Base-by-base conservation (phyloP, 37 sponge, comb jelly and placozoan species). In the Diacarnus erythraeanus region DNA sequence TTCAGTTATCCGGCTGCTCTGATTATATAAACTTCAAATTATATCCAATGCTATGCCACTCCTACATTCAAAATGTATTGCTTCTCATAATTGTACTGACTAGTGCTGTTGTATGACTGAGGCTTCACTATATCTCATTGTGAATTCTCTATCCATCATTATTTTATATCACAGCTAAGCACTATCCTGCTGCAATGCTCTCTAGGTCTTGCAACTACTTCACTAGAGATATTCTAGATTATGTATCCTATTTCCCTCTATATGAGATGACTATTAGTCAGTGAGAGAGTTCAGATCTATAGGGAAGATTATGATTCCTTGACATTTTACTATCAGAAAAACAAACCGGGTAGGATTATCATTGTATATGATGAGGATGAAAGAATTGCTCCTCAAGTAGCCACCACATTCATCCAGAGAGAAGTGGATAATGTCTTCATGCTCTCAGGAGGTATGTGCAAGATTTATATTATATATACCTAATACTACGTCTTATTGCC, bases 351-450 rank as follows among this genome's bases (percentile, higher is more conserved):
- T n/a, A 77, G 77, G 47, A 93, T 98, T 25, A 96, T 98, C 59
- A 84, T 98, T 8, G 54, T 98, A 40, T 98, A 96, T 75, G 99
- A 98, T 70, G 97, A 96, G 87, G 97, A 98, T 84, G 99, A 98
- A 87, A 78, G 83, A 9, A 84, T 96, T 34, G 99, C 99, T 43
- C 91, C 95, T 61, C 73, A 82, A 37, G 93, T 83, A 4, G 90
- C 99, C 71, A 96, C 97, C 38, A 87, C 80, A 2, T 92, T 98
- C 69, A 82, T 96, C 23, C 97, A 98, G 79, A 85, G 92, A 68
- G 99, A 87, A 9, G 93, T 98, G 27, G 97, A 96, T 59, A 98
- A 98, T 80, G 85, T 94, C 38, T 96, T 98, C 70, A 91, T 98
- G 93, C 80, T 98, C 27, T 96, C 99, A 33, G 99, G 99, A 68